These are phyloP conservation scores for Drosophila persimilis DNA, from an alignment of 1,140 invertebrate genomes.

Conservation along the genomic window DNA sequence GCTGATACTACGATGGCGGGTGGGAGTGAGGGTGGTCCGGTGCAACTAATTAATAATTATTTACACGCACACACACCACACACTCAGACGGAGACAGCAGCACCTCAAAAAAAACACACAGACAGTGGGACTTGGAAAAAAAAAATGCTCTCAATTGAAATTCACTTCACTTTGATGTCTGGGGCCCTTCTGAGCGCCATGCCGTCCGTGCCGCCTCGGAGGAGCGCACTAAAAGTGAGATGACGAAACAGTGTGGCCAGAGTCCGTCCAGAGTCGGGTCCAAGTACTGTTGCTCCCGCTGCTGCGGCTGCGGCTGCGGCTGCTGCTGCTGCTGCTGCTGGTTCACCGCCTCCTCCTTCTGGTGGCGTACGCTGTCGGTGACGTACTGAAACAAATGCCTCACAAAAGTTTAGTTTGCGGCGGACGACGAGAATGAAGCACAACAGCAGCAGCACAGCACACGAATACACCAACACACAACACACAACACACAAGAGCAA, in stretches of 20 bases:
- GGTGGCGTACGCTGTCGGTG: conserved; percentile 77
- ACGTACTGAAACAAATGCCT: conserved; percentile 76
- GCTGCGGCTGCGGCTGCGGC: conserved; percentile 15
- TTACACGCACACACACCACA: conserved; percentile 27
- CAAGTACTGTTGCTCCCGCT: neutral
- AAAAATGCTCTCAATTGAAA: conserved; percentile 50
- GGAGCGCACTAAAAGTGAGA: neutral
- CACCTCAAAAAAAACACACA: conserved; percentile 36
- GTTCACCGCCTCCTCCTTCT: conserved; percentile 77
- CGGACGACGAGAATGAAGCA: conserved; percentile 17
- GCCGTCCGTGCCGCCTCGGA: too few relatives aligned
- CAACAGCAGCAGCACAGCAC: neutral
- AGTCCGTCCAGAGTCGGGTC: conserved; percentile 23
- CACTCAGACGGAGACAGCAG: conserved; percentile 14
- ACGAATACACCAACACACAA: conserved; percentile 21
- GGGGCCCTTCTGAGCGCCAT: neutral
- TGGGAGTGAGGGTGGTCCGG: conserved; percentile 17
- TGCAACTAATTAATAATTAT: conserved; percentile 69
- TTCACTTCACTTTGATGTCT: conserved; percentile 46
- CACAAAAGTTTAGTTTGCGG: conserved; percentile 67
- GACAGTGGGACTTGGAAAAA: conserved; percentile 12
- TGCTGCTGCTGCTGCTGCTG: too few relatives aligned
- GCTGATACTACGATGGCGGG: neutral
- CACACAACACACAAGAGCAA: conserved; percentile 34
- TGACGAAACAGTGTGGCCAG: conserved; percentile 34